A percentile compares a stretch with the other conserved stretches of the same genome.
These are phyloP conservation scores for Sinocyclocheilus anophthalmus DNA, from an alignment of 2,113 vertebrate genomes.

Conservation along the genomic window DNA sequence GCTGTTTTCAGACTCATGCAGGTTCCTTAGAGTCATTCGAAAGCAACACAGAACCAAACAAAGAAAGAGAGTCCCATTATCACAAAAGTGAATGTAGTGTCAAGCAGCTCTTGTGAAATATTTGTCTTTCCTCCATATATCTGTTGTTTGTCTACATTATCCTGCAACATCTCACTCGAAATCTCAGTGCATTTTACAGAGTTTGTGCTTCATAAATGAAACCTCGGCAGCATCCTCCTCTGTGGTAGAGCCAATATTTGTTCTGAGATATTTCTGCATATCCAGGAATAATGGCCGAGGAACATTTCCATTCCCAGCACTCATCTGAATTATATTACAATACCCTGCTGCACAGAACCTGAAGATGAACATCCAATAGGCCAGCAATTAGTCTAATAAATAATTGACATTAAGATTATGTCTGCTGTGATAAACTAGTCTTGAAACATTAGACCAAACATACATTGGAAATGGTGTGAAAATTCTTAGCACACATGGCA, in stretches of 20 bases:
- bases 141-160: slow-evolving; percentile 26
- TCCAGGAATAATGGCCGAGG: background rate
- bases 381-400: background rate
- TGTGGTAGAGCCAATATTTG: slow-evolving; percentile 24
- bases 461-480: background rate
- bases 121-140: slow-evolving; percentile 15
- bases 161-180: slow-evolving; percentile 22
- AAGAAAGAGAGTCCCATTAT: slow-evolving; percentile 21
- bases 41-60: background rate
- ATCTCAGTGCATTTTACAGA: slow-evolving; percentile 11
- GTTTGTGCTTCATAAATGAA: slow-evolving; percentile 31
- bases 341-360: background rate
- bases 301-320: background rate
- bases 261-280: slow-evolving; percentile 14
- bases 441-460: background rate
- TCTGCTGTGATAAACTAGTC: background rate
- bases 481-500: no score
- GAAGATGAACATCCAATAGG: background rate
- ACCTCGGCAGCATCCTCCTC: background rate
- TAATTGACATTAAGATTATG: no score
- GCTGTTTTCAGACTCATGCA: background rate
- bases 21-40: background rate
- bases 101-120: slow-evolving; percentile 4
- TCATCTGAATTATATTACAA: background rate
- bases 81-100: background rate